phyloP scores from a whole-genome alignment of 92 coral and sea anemone species.

The Hydrozoanthus gracilis region DNA sequence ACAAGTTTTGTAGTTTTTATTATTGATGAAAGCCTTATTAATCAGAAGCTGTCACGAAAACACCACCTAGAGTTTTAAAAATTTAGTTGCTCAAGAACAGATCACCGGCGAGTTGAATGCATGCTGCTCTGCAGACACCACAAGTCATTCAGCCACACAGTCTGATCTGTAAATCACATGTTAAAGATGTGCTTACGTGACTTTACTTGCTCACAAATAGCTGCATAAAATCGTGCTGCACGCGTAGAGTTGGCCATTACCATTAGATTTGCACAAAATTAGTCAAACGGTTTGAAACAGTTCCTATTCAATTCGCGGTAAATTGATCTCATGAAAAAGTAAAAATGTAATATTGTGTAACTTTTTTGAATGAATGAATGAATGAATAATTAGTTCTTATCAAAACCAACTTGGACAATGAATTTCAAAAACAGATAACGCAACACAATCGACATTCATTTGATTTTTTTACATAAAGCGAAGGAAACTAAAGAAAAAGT shows the following conservation, averaged over 20 bases:
- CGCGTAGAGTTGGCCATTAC: neutral
- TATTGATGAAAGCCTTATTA: neutral
- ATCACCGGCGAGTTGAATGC: neutral
- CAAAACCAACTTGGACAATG: too few relatives aligned
- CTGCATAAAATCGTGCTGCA: neutral
- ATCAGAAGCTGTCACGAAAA: neutral
- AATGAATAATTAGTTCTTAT: too few relatives aligned
- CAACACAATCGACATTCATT: too few relatives aligned
- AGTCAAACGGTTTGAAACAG: too few relatives aligned
- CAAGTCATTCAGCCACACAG: neutral
- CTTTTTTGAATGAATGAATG: too few relatives aligned
- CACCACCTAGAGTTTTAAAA: neutral
- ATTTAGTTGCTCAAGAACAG: neutral
- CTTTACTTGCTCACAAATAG: neutral
- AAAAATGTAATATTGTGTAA: too few relatives aligned
- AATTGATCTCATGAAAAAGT: too few relatives aligned
- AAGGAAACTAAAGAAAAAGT: too few relatives aligned
- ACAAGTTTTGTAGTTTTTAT: neutral
- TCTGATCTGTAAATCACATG: conserved; percentile 12
- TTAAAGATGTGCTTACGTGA: neutral
- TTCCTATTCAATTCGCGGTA: too few relatives aligned
- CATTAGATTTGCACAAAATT: too few relatives aligned
- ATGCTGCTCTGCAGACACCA: neutral
- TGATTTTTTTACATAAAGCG: too few relatives aligned
- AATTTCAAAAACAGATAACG: too few relatives aligned